Evolutionary conservation across 2,888 invertebrate species (phyloP).

Genomic region (Unio delphinus): DNA sequence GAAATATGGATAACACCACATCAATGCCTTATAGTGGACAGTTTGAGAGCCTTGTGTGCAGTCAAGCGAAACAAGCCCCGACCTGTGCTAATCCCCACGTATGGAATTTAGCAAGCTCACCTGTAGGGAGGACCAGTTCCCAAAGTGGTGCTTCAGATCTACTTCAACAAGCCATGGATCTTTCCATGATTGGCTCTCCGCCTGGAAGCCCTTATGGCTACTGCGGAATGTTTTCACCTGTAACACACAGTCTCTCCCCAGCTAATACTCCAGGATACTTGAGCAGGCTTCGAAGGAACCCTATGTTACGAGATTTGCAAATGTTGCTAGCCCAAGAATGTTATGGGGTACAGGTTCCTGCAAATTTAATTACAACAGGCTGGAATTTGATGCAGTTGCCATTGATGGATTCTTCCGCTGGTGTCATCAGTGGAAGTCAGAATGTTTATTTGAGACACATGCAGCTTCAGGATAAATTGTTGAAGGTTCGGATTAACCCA

Average conservation of each 20-base stretch:
- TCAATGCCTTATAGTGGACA: no score
- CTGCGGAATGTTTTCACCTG: no score
- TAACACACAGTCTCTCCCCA: slow-evolving; percentile 12
- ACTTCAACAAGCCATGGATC: slow-evolving; percentile 23
- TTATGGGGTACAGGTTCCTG: slow-evolving; percentile 49
- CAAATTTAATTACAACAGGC: slow-evolving; percentile 49
- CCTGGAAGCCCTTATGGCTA: slow-evolving; percentile 15
- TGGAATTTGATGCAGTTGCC: slow-evolving; percentile 36
- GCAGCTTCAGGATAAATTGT: slow-evolving; percentile 43
- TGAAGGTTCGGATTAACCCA: slow-evolving; percentile 33
- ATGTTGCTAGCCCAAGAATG: slow-evolving; percentile 48
- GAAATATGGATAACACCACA: no score
- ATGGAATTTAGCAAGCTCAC: no score
- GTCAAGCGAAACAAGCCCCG: slow-evolving; percentile 16
- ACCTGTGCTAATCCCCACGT: no score
- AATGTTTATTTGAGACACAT: slow-evolving; percentile 32
- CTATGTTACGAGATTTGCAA: slow-evolving; percentile 54
- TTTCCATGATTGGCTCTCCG: slow-evolving; percentile 28
- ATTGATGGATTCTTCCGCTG: neutral
- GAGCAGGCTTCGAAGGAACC: slow-evolving; percentile 46
- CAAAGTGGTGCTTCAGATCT: slow-evolving; percentile 7
- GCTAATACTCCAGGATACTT: slow-evolving; percentile 35
- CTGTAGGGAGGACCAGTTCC: no score
- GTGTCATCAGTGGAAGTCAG: slow-evolving; percentile 11
- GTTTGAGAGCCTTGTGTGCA: neutral